Evolutionary conservation across 2,113 vertebrate species (phyloP).

Genomic region (Mormoops blainvillei): DNA sequence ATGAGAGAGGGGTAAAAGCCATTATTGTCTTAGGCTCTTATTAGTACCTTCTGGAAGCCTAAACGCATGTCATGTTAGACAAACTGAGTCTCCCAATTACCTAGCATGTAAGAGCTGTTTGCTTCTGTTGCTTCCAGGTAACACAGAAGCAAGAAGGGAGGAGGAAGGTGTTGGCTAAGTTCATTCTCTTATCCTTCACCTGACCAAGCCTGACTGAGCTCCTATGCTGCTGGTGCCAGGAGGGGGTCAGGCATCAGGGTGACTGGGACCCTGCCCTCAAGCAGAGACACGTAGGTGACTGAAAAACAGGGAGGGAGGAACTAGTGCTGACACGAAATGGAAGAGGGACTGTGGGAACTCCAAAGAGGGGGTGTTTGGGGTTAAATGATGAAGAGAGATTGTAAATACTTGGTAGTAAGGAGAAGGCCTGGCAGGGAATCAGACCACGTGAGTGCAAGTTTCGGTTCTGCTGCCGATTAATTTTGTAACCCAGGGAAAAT

Average conservation of each 20-base stretch:
- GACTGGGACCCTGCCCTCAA: neutral
- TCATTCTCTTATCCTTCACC: neutral
- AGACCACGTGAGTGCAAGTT: neutral
- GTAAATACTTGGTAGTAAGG: neutral
- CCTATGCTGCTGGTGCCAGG: fast-evolving
- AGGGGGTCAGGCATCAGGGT: neutral
- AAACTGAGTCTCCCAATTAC: neutral
- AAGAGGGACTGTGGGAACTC: neutral
- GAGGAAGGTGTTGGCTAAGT: neutral
- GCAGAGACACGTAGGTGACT: too few relatives aligned
- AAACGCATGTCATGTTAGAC: neutral
- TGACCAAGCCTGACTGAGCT: neutral
- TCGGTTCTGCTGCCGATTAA: neutral
- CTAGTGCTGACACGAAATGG: neutral
- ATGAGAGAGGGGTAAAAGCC: neutral
- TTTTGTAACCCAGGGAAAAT: neutral
- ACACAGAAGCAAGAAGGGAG: neutral
- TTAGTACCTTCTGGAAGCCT: neutral
- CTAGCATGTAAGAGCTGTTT: neutral
- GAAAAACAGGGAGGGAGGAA: neutral
- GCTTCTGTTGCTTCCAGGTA: neutral
- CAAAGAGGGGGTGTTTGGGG: neutral
- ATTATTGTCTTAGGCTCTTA: neutral
- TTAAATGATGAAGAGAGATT: neutral
- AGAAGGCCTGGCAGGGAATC: neutral